A percentile compares a stretch with the other conserved stretches of the same genome.
Conservation (phyloP, 2,797 vertebrate species). For the Xyrichtys novacula region DNA sequence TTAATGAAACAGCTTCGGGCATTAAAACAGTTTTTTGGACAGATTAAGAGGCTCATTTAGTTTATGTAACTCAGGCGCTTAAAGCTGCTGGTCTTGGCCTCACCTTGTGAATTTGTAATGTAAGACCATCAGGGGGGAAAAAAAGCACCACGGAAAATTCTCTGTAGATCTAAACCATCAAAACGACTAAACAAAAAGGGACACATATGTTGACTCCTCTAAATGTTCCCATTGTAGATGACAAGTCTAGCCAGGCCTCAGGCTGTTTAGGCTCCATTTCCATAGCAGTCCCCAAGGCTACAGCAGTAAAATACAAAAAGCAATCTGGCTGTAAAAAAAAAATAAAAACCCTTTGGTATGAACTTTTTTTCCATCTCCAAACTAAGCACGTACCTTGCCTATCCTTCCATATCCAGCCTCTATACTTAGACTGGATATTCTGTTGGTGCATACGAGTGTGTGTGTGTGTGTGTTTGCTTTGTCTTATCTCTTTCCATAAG, state of each 20-base stretch:
- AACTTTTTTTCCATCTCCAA: constrained; percentile 22
- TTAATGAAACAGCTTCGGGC: constrained; percentile 23
- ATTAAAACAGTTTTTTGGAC: constrained; percentile 18
- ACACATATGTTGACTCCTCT: constrained; percentile 24
- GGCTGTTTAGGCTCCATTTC: constrained; percentile 40
- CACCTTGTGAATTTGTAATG: constrained; percentile 56
- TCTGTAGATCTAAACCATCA: constrained; percentile 6
- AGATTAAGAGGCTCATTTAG: constrained; percentile 49
- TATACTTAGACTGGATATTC: constrained; percentile 35
- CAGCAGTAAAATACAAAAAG: constrained; percentile 36
- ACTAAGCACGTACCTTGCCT: constrained; percentile 14
- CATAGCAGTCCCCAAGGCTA: constrained; percentile 16
- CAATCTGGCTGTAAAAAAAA: constrained; percentile 19
- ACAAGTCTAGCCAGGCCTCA: constrained; percentile 11
- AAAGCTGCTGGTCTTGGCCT: constrained; percentile 43
- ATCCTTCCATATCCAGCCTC: constrained; percentile 13
- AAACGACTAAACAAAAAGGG: background rate
- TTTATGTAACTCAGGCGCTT: constrained; percentile 29
- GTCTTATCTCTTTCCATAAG: constrained; percentile 35
- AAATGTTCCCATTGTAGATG: constrained; percentile 28
- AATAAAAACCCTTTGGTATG: background rate
- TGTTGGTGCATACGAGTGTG: background rate
- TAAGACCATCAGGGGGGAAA: too few species aligned
- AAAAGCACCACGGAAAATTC: constrained; percentile 12
- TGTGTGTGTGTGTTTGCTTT: constrained; percentile 28